phyloP scores from a whole-genome alignment of 2,797 vertebrate genomes.

The Sebastiscus tertius region DNA sequence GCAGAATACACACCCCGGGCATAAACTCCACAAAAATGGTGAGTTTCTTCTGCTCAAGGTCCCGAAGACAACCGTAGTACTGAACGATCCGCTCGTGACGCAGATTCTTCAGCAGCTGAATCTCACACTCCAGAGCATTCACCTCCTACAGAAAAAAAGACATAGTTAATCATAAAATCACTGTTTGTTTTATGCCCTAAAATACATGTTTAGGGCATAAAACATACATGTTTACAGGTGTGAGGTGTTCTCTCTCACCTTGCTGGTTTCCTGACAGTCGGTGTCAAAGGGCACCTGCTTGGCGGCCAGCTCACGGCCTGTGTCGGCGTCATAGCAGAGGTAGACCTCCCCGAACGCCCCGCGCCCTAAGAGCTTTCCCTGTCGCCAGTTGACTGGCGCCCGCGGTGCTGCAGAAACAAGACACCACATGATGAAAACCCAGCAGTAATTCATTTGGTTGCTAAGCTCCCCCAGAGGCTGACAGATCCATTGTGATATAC shows the following conservation, averaged over 20 bases:
- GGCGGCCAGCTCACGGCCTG: slow-evolving; percentile 91
- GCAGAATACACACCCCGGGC: slow-evolving; percentile 88
- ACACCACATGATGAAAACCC: slow-evolving; percentile 63
- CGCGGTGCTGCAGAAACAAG: slow-evolving; percentile 82
- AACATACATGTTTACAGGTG: too few relatives aligned
- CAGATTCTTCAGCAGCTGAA: slow-evolving; percentile 94
- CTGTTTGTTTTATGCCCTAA: neutral
- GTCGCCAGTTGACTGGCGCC: slow-evolving; percentile 93
- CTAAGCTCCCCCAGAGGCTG: slow-evolving; percentile 22
- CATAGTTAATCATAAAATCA: neutral
- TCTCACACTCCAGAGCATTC: slow-evolving; percentile 94
- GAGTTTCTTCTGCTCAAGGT: slow-evolving; percentile 89
- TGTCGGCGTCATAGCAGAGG: slow-evolving; percentile 94
- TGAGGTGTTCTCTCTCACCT: slow-evolving; percentile 77
- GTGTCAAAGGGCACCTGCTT: slow-evolving; percentile 95
- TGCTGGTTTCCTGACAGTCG: slow-evolving; percentile 92
- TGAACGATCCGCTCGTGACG: slow-evolving; percentile 92
- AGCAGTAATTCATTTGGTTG: slow-evolving; percentile 25
- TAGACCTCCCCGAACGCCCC: slow-evolving; percentile 94
- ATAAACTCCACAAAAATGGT: slow-evolving; percentile 96
- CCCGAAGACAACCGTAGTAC: slow-evolving; percentile 91
- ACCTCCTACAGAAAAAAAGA: slow-evolving; percentile 83
- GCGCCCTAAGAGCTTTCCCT: slow-evolving; percentile 92
- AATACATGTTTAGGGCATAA: neutral
- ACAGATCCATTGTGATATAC: slow-evolving; percentile 37